Evolutionary conservation across 2,888 invertebrate species (phyloP), one percentile per base, ranked within the genome.

Genomic region (Hypsopygia costalis): DNA sequence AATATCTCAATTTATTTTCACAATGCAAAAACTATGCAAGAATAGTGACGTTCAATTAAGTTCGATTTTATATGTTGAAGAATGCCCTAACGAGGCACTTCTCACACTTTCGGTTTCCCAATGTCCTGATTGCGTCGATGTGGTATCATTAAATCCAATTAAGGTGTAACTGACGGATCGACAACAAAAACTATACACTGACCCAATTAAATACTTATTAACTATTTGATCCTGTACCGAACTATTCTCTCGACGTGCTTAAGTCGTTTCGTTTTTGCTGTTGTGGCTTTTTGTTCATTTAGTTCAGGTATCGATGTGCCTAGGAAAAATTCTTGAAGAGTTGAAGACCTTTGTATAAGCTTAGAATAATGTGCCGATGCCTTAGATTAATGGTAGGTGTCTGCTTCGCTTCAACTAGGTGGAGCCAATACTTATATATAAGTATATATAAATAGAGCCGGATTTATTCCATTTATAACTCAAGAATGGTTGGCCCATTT

Each of bases 171-270:
- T 25, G 25, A 25, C 25, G 25, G 25, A 25, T 25, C 12, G 21
- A 46, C 30, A 43, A 46, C 47, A 51, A 49, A 43, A 47, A 45
- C 36, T 16, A 31, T 39, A 36, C 40, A 38, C 37, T 49, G 42
- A 47, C 46, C 43, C 43, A 48, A 50, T 52, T 55, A 48, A 55
- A 52, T 40, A 43, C 41, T 36, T 47, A 44, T 52, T 55, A 44
- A 43, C 49, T 47, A 48, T 50, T 48, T 46, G 32, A 38, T 46
- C 36, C 29, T 40, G 40, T 34, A 47, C 44, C 43, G 45, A 50
- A 49, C 46, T 50, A 52, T 54, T 46, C 50, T 48, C 46, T 47
- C 44, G 51, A 34, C 36, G 33, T 44, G 50, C 40, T 36, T 33
- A 30, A 35, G 41, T 40, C 42, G 41, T 48, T 51, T 45, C 34